Conservation (phyloP, 2,797 vertebrate species). For the Crax fasciolata region DNA sequence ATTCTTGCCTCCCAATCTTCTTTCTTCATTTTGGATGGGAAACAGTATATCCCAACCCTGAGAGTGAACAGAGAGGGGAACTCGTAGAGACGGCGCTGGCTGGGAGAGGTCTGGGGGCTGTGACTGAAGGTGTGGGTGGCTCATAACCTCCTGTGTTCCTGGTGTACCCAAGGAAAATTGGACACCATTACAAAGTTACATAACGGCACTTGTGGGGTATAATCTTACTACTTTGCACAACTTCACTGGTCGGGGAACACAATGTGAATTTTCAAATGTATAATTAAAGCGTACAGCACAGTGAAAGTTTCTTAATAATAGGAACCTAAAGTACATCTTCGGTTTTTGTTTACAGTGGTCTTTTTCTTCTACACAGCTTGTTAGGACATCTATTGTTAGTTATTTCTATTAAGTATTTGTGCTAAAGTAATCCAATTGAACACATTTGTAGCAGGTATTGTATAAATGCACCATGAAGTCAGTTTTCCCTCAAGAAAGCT, state of each 20-base stretch:
- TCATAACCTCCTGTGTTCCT: neutral
- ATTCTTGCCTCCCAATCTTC: neutral
- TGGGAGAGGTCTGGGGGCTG: neutral
- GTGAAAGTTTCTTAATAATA: neutral
- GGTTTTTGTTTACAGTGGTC: neutral
- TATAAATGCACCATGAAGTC: neutral
- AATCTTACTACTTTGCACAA: neutral
- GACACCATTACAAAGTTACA: neutral
- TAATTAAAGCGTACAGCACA: neutral
- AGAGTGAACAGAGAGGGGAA: neutral
- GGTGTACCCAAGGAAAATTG: neutral
- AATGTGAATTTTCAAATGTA: neutral
- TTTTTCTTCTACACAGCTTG: neutral
- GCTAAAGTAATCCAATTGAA: neutral
- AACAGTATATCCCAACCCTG: neutral
- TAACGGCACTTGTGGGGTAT: neutral
- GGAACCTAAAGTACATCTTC: neutral
- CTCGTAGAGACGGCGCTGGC: neutral
- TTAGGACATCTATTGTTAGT: neutral
- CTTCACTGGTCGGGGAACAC: neutral
- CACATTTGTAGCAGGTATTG: neutral
- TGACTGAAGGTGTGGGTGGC: neutral
- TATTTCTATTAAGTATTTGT: neutral
- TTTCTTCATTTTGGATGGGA: neutral
- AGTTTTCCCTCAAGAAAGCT: neutral